Percentiles rank a stretch among this genome's conserved stretches.
phyloP scores from a whole-genome alignment of 2,888 invertebrate genomes.

The Opisthograptis luteolata region DNA sequence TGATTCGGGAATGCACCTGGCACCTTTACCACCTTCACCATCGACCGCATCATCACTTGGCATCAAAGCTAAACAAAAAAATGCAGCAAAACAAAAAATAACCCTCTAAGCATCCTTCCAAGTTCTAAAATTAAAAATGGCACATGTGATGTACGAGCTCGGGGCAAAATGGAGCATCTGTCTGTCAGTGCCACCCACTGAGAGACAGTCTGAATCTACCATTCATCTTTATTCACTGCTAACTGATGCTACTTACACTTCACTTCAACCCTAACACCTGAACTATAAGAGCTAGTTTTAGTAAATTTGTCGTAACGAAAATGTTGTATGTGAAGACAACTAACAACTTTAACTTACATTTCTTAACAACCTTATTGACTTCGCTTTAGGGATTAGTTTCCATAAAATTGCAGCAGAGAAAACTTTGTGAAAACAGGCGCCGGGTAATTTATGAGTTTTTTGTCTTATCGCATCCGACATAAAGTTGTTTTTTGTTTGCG shows the following conservation, averaged over 20 bases:
- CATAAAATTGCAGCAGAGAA: background rate
- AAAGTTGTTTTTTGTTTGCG: constrained; percentile 57
- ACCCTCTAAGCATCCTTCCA: constrained; percentile 14
- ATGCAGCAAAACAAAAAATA: constrained; percentile 5
- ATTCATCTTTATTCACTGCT: constrained; percentile 76
- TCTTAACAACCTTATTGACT: constrained; percentile 6
- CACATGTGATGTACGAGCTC: constrained; percentile 48
- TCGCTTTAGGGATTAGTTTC: background rate
- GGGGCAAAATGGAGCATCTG: constrained; percentile 69
- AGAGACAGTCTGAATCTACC: constrained; percentile 63
- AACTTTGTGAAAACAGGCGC: constrained; percentile 45
- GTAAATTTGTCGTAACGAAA: constrained; percentile 1
- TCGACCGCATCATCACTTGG: too few species aligned
- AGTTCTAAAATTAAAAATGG: constrained; percentile 70
- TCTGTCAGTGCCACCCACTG: constrained; percentile 78
- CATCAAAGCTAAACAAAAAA: too few species aligned
- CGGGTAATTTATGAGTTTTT: constrained; percentile 68
- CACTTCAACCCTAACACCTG: constrained; percentile 8
- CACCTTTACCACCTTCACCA: too few species aligned
- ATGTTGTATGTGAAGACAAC: constrained; percentile 30
- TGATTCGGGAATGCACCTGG: too few species aligned
- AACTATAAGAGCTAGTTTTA: background rate
- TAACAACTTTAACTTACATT: constrained; percentile 33
- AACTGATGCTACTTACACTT: constrained; percentile 32
- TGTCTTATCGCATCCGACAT: constrained; percentile 54